A percentile compares a stretch with the other conserved stretches of the same genome.
Evolutionary conservation across 2,888 invertebrate genomes (phyloP).

Genomic region (Apamea monoglypha): DNA sequence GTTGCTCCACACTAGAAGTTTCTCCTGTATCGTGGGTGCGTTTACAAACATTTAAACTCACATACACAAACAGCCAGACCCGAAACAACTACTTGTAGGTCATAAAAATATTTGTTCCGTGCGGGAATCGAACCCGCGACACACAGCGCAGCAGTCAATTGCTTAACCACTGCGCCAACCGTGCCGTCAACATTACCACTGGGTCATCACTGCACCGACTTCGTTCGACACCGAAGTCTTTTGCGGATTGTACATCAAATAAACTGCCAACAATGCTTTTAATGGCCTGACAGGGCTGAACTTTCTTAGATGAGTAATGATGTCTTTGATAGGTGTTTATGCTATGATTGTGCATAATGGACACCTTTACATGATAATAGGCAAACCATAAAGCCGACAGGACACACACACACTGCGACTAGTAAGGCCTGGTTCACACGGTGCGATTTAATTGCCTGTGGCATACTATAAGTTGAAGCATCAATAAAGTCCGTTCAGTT

Average conservation of each 20-base stretch:
- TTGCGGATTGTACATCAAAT: not conserved
- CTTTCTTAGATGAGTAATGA: constrained; percentile 49
- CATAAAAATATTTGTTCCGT: too few species aligned
- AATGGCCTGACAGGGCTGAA: constrained; percentile 15
- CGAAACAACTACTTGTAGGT: too few species aligned
- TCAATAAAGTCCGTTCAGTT: not conserved
- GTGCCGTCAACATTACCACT: too few species aligned
- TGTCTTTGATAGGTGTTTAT: constrained; percentile 18
- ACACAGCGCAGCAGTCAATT: too few species aligned
- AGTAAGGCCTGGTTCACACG: not conserved
- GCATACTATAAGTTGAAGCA: too few species aligned
- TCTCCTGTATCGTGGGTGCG: too few species aligned
- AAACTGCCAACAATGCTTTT: constrained; percentile 33
- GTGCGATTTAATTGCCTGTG: not conserved
- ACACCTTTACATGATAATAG: constrained; percentile 8
- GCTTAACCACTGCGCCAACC: too few species aligned
- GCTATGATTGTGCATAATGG: constrained; percentile 11
- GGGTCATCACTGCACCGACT: not conserved
- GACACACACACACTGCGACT: too few species aligned
- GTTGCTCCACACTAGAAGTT: too few species aligned
- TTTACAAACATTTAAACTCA: too few species aligned
- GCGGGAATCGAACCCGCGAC: too few species aligned
- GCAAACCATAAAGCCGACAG: not conserved
- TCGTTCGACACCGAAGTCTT: not conserved
- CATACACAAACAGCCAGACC: too few species aligned